Percentiles rank a stretch among this genome's conserved stretches.
These are phyloP conservation scores for Apocrypta bakeri DNA, from an alignment of 1,140 invertebrate genomes.

Conservation along the genomic window DNA sequence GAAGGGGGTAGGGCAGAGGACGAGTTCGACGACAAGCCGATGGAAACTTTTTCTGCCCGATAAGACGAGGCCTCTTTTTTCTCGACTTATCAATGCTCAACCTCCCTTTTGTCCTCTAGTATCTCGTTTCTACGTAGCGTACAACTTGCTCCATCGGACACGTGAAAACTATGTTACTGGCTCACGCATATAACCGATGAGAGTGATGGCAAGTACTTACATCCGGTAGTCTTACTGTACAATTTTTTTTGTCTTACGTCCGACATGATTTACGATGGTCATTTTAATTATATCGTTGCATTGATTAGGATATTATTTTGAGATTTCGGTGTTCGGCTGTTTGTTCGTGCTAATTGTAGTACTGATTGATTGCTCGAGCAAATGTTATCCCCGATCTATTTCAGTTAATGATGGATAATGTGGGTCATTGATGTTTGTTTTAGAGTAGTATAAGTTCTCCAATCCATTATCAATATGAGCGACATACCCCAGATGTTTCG, in stretches of 20 bases:
- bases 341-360: too few species aligned
- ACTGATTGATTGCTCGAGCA: too few species aligned
- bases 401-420: too few species aligned
- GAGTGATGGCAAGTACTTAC: background rate
- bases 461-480: too few species aligned
- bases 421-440: too few species aligned
- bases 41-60: slow-evolving; percentile 55
- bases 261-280: too few species aligned
- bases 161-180: slow-evolving; percentile 26
- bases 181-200: background rate
- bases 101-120: slow-evolving; percentile 48
- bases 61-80: slow-evolving; percentile 63
- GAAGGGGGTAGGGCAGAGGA: background rate
- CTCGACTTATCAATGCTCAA: slow-evolving; percentile 34
- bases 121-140: background rate
- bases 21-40: slow-evolving; percentile 49
- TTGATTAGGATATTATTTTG: background rate
- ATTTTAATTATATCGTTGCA: background rate
- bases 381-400: too few species aligned
- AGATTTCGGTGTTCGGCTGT: too few species aligned
- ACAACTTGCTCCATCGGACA: background rate
- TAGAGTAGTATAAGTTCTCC: too few species aligned
- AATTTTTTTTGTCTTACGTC: too few species aligned
- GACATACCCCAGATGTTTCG: too few species aligned
- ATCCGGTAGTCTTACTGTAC: too few species aligned